Evolutionary conservation across 2,888 invertebrate species (phyloP).

Genomic region (Sarcophaga carnaria): DNA sequence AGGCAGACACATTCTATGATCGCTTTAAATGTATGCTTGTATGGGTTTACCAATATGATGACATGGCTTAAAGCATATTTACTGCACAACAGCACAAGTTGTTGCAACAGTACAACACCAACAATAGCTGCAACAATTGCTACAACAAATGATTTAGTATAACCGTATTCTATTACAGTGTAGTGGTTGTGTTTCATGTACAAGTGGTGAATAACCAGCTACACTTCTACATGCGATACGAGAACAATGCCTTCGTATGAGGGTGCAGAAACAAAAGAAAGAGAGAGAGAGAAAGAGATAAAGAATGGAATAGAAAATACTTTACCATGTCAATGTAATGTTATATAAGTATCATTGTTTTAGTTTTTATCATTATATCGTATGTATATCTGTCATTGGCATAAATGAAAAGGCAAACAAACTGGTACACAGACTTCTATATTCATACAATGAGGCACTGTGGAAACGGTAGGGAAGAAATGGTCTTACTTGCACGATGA

Average conservation of each 20-base stretch:
- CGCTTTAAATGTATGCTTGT: background rate
- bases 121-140: constrained; percentile 4
- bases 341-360: constrained; percentile 38
- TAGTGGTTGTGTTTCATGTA: constrained; percentile 15
- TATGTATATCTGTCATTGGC: constrained; percentile 26
- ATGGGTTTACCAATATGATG: constrained; percentile 12
- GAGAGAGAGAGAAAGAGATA: background rate
- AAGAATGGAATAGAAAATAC: no score
- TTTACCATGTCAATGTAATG: constrained; percentile 13
- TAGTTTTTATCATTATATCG: constrained; percentile 6
- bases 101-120: background rate
- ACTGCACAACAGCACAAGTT: background rate
- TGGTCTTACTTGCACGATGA: no score
- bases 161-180: constrained; percentile 15
- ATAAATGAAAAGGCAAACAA: constrained; percentile 12
- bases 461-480: background rate
- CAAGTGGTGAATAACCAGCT: constrained; percentile 1
- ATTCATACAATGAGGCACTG: background rate
- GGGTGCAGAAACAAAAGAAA: background rate
- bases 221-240: background rate
- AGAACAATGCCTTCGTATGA: background rate
- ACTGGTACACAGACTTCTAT: background rate
- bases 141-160: constrained; percentile 36
- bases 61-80: constrained; percentile 13
- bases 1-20: background rate